Base-by-base conservation (phyloP, 2,888 invertebrate species). In the Papilio elwesi region DNA sequence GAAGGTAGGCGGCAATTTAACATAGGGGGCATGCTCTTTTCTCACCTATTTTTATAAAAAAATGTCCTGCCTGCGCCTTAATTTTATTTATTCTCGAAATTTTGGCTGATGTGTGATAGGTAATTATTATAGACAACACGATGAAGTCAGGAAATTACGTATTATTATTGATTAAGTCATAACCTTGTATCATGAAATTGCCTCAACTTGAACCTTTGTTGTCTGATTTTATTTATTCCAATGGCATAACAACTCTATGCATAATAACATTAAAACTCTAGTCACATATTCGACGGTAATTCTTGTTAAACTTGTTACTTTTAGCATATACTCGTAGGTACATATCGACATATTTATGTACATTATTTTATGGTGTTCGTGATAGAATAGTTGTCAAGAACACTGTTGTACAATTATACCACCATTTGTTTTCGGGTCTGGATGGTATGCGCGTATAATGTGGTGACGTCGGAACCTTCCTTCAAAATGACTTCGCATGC, bases 151-250 rank as follows among this genome's bases (percentile, higher is more conserved):
- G 59, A 49, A 64, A 64, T 64, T 38, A 52, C 52, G 52, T 52
- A 66, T 43, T 62, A 38, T 69, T 16, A 10, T 6, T 38, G 12
- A 26, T 12, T 65, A 65, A 43, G 8, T 51, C 10, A 13, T 57
- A 36, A 36, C 26, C 36, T 66, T 66, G 52, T 65, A 65, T 49
- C 16, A 8, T 65, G 49, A 66, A 26, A 49, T 38, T 51, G 51
- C 52, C 59, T 59, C 59, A 51, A 67, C 52, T 55, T 13, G 26
- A 68, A 68, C 57, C 68, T 68, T 48, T 48, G 55, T 68, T 53
- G 26, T 57, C 47, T 26, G 13, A 26, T 57, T 13, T 48, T 68
- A 68, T 68, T 59, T 68, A 59, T 68, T 59, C 59, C 51, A 38
- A 59, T 51, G 59, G 68, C 59, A 49, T 48, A 57, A 36, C n/a